Conservation (phyloP, 2,113 vertebrate species). For the Carassius gibelio region DNA sequence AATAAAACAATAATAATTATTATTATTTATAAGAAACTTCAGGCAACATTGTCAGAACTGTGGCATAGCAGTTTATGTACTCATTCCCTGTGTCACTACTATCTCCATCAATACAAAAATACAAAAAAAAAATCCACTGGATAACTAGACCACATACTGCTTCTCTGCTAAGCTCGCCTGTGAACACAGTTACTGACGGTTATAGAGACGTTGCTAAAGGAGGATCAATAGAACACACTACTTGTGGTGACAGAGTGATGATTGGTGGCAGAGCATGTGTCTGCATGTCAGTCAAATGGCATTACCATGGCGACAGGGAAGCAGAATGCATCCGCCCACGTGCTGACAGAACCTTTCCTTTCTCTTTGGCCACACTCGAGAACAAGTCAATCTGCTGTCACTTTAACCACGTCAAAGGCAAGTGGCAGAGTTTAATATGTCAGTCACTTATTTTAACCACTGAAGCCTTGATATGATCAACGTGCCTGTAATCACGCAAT, state of each 20-base stretch:
- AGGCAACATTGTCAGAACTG: neutral
- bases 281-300: constrained; percentile 68
- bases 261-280: constrained; percentile 65
- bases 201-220: constrained; percentile 21
- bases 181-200: constrained; percentile 25
- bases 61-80: neutral
- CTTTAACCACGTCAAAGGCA: constrained; percentile 25
- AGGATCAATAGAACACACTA: constrained; percentile 36
- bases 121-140: neutral
- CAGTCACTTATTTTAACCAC: constrained; percentile 30
- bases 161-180: neutral
- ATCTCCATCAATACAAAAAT: constrained; percentile 8
- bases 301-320: constrained; percentile 64
- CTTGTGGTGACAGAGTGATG: constrained; percentile 55
- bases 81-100: neutral
- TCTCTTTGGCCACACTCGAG: constrained; percentile 20
- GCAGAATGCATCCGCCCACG: constrained; percentile 56
- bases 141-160: neutral
- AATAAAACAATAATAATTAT: neutral
- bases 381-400: constrained; percentile 34
- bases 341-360: constrained; percentile 48
- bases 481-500: neutral
- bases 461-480: constrained; percentile 23
- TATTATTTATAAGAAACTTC: neutral
- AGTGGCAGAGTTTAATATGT: constrained; percentile 30